These are phyloP conservation scores for Acronicta psi DNA, from an alignment of 2,888 invertebrate genomes.

Conservation along the genomic window DNA sequence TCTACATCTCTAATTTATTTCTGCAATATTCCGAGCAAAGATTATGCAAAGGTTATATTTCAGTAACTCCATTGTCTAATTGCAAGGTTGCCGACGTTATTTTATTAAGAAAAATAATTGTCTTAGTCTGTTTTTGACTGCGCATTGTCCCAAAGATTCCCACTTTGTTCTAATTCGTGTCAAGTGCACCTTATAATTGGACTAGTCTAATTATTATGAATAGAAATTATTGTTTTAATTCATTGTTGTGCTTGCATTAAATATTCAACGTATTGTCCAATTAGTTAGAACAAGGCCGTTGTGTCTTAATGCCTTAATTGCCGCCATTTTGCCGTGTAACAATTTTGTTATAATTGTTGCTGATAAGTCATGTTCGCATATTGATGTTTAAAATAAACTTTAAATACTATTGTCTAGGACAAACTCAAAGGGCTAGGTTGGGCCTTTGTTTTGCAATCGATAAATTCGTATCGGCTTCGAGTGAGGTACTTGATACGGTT, in stretches of 20 bases:
- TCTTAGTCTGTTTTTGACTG: slow-evolving; percentile 50
- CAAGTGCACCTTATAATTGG: slow-evolving; percentile 80
- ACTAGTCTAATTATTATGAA: slow-evolving; percentile 71
- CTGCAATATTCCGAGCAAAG: slow-evolving; percentile 47
- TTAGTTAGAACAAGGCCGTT: slow-evolving; percentile 74
- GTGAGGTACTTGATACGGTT: slow-evolving; percentile 26
- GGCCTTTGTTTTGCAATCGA: slow-evolving; percentile 42
- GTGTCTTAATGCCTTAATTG: slow-evolving; percentile 73
- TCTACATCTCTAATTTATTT: slow-evolving; percentile 50
- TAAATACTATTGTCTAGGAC: slow-evolving; percentile 35
- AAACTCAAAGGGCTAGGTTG: slow-evolving; percentile 29
- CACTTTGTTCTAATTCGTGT: slow-evolving; percentile 78
- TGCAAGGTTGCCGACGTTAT: slow-evolving; percentile 57
- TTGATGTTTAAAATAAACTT: slow-evolving; percentile 54
- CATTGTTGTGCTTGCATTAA: slow-evolving; percentile 68
- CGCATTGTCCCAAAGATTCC: slow-evolving; percentile 79
- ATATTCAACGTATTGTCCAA: slow-evolving; percentile 67
- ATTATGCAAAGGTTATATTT: slow-evolving; percentile 55
- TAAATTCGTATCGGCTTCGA: slow-evolving; percentile 23
- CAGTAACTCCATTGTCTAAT: slow-evolving; percentile 64
- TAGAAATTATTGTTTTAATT: slow-evolving; percentile 73
- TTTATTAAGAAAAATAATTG: slow-evolving; percentile 58
- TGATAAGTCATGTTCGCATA: slow-evolving; percentile 55
- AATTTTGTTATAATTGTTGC: slow-evolving; percentile 62
- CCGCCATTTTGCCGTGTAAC: slow-evolving; percentile 65